Evolutionary conservation across 2,797 vertebrate species (phyloP), one percentile per base, ranked within the genome.

Genomic region (Smutsia temminckii): DNA sequence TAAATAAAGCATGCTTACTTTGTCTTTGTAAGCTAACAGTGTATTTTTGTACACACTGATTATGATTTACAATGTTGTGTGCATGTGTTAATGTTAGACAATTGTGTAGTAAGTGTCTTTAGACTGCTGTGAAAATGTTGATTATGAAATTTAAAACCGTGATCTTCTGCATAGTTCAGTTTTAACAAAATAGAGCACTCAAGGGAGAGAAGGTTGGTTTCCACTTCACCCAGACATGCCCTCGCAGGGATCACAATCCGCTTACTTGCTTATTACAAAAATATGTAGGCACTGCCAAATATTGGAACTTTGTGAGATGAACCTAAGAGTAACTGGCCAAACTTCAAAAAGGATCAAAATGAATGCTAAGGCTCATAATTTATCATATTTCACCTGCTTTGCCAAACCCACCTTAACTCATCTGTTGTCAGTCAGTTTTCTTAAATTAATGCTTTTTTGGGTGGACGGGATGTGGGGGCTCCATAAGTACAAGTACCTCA

Each of bases 241-340:
- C 7, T 80, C 18, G 17, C 34, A 37, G 4, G 13, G n/a, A 72
- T 75, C 40, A 66, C 27, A 85, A n/a, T 74, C 3, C 25, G 78
- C 25, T n/a, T 81, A 95, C 85, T 79, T 77, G 77, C 59, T 68
- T 87, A 69, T 59, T 80, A 80, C 8, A 85, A 90, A 89, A 94
- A 61, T 46, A 94, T 23, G 27, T 57, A 61, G 21, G 71, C 0
- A 2, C 32, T 25, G 23, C 18, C 75, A 96, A 69, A n/a, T 64
- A 78, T 18, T 78, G 17, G 61, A 85, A 74, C 37, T 90, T 93
- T 16, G 42, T 85, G n/a, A 95, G 51, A 51, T 49, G 27, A 95
- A 85, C 10, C 32, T 40, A 85, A 93, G 37, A 68, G 18, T 85
- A 53, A 71, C n/a, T 37, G 29, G 18, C 49, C 18, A 93, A 92